Base-by-base conservation (phyloP, 2,113 vertebrate species). In the Syngnathus scovelli region DNA sequence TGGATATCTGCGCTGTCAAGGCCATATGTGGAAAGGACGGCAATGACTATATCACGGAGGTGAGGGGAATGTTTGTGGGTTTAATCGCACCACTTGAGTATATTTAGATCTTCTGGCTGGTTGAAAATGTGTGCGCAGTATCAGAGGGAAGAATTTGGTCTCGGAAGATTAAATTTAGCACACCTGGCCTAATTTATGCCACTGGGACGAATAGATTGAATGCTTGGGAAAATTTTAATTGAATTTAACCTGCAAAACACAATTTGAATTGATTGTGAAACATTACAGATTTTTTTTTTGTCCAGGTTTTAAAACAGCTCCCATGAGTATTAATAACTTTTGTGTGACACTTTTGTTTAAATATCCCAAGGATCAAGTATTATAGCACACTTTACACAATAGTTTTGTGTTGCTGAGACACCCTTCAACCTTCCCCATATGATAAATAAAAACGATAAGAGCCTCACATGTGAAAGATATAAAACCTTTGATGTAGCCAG, bases 31-130 rank as follows among this genome's bases (percentile, higher is more conserved):
- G 97, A 55, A 99, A 98, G 84, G 95, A 99, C 72, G 95, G 95
- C 55, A 99, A 95, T 80, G 97, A 99, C 90, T 98, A 99, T 85
- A 95, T 99, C 79, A 98, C 95, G 81, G 97, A 99, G 95, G 96
- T 98, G 87, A 93, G 82, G 44, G 39, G 41, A 13, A 64, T 6
- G 13, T 12, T 23, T 0, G 16, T 6, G 13, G 37, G 21, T 69
- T 43, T 37, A 41, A 65, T 13, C 54, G 15, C 55, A 39, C 36
- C 18, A 38, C 10, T 19, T 48, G 19, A 46, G 61, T 63, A 18
- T 52, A 36, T 72, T 61, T 64, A 58, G 48, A 61, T 21, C 55
- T 27, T 43, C 36, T 37, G 54, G 51, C 52, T 69, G 54, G 43
- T 12, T 59, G 56, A 58, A 74, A 54, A 65, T 66, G 19, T 56